Conservation (phyloP, 1,140 invertebrate genomes). For the Solen grandis region DNA sequence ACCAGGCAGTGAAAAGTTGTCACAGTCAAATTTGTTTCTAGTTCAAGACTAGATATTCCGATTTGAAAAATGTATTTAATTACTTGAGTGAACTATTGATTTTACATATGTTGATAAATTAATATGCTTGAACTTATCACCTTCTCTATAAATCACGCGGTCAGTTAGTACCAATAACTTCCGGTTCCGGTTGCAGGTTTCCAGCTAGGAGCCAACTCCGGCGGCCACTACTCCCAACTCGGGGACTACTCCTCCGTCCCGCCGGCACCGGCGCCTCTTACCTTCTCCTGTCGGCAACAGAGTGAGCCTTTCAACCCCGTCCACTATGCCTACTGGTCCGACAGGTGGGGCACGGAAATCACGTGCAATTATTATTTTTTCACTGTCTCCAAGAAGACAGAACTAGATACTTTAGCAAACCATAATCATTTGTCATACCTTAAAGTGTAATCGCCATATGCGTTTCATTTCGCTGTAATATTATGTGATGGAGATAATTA, state of each 20-base stretch:
- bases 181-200: constrained; percentile 63
- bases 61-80: too few species aligned
- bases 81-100: too few species aligned
- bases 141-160: too few species aligned
- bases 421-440: background rate
- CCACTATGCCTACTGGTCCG: constrained; percentile 76
- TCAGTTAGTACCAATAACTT: too few species aligned
- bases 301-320: constrained; percentile 68
- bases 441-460: background rate
- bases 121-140: too few species aligned
- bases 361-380: background rate
- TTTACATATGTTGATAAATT: too few species aligned
- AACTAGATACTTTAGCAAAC: background rate
- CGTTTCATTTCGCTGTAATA: background rate
- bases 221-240: constrained; percentile 68
- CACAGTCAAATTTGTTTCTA: too few species aligned
- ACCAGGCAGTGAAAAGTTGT: too few species aligned
- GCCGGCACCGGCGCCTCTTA: constrained; percentile 61
- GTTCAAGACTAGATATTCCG: too few species aligned
- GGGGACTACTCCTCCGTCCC: constrained; percentile 70
- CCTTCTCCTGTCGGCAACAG: constrained; percentile 75
- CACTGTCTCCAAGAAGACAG: background rate
- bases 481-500: background rate
- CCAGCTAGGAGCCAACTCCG: constrained; percentile 67
- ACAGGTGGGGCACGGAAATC: constrained; percentile 64